Evolutionary conservation across 2,113 vertebrate genomes (phyloP).

Genomic region (Oncorhynchus kisutch): DNA sequence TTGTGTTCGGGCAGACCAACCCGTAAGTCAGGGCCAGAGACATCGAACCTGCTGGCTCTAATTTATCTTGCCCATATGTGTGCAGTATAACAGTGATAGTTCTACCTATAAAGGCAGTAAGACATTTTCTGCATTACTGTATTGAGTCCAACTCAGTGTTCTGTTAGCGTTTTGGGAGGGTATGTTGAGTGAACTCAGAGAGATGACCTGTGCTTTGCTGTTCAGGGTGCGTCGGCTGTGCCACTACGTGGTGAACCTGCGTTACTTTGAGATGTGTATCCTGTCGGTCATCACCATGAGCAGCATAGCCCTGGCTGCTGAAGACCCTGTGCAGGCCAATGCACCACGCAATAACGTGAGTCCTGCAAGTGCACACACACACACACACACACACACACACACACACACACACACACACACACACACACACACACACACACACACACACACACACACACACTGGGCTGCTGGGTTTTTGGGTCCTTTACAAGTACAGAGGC

Average conservation of each 20-base stretch:
- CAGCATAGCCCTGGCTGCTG: constrained; percentile 94
- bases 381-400: constrained; percentile 6
- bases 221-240: constrained; percentile 87
- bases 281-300: constrained; percentile 94
- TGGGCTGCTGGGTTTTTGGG: neutral
- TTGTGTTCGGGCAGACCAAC: constrained; percentile 89
- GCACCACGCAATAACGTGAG: constrained; percentile 90
- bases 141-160: neutral
- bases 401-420: neutral
- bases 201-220: constrained; percentile 18
- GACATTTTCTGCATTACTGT: neutral
- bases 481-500: neutral
- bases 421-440: constrained; percentile 1
- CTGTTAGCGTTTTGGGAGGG: neutral
- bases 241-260: constrained; percentile 92
- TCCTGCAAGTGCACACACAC: constrained; percentile 21
- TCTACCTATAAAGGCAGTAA: too few relatives aligned
- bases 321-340: constrained; percentile 88
- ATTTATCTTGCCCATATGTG: too few relatives aligned
- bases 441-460: constrained; percentile 5
- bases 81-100: too few relatives aligned
- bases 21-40: constrained; percentile 78
- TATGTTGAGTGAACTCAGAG: neutral
- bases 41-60: too few relatives aligned
- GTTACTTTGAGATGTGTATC: constrained; percentile 97